Evolutionary conservation across 1,140 invertebrate species (phyloP).

Genomic region (Sesamia nonagrioides): DNA sequence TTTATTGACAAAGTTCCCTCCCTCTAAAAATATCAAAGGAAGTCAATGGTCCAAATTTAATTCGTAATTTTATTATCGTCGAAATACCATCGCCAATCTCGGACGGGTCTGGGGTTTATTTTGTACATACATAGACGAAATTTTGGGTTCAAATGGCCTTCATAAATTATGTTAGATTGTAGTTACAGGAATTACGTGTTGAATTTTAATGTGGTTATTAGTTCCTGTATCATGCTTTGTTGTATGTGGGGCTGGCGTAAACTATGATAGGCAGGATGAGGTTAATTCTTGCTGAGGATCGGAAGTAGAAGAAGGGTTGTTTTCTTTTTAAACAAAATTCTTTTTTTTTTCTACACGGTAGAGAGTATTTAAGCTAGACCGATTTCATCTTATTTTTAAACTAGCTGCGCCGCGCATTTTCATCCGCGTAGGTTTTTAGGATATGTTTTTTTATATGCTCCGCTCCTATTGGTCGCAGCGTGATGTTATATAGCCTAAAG

Average conservation of each 20-base stretch:
- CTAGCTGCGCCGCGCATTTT: too few species aligned
- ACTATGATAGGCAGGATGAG: background rate
- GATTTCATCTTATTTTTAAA: too few species aligned
- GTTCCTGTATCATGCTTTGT: slow-evolving; percentile 10
- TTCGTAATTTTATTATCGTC: slow-evolving; percentile 32
- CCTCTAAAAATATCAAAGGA: slow-evolving; percentile 26
- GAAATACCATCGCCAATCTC: slow-evolving; percentile 34
- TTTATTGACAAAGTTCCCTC: slow-evolving; percentile 10
- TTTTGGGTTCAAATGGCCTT: slow-evolving; percentile 29
- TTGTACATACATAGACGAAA: slow-evolving; percentile 27
- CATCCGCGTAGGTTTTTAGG: too few species aligned
- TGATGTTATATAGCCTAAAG: too few species aligned
- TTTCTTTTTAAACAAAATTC: too few species aligned
- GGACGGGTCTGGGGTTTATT: slow-evolving; percentile 4
- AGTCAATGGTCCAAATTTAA: slow-evolving; percentile 7
- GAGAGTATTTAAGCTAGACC: too few species aligned
- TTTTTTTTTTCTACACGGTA: too few species aligned
- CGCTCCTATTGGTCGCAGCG: too few species aligned
- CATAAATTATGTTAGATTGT: slow-evolving; percentile 30
- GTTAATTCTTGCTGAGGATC: background rate
- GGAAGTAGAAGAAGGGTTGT: background rate
- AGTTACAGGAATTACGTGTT: slow-evolving; percentile 30
- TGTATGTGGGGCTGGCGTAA: background rate
- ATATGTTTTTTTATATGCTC: too few species aligned
- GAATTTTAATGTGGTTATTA: slow-evolving; percentile 37